Evolutionary conservation across 2,888 invertebrate genomes (phyloP), one percentile per base, ranked within the genome.

Genomic region (Habrosyne pyritoides): DNA sequence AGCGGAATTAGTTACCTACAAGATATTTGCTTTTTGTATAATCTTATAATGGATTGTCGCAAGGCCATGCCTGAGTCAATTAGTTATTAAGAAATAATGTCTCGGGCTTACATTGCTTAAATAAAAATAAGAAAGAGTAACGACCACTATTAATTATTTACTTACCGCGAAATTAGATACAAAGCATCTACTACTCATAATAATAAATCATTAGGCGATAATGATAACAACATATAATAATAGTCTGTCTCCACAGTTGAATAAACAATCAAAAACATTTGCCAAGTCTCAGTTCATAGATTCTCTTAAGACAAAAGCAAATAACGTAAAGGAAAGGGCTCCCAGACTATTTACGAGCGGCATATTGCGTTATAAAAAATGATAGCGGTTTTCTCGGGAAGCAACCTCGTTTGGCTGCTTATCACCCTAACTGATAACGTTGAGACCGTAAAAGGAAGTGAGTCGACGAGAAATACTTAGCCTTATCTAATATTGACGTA

Each of bases 351-450:
- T 84, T 84, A 83, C 80, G 81, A 80, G 67, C 71, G 73, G 79
- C 83, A 83, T 84, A 84, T 86, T 84, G 81, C 82, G 83, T 79
- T 84, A 79, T 86, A 86, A 86, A 86, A 86, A 84, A 84, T 84
- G 81, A 85, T 81, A 77, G 81, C 80, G 80, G 81, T 80, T 82
- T 83, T 73, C 80, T 76, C 73, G 75, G 73, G 74, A 42, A 75
- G 81, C 78, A 73, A 66, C 61, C 82, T 84, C 84, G 81, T 84
- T 86, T 83, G 33, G 74, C 77, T 69, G 78, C 83, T 84, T 86
- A 86, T 86, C 86, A 74, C 75, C 71, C 67, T 61, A 57, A 66
- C 79, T 82, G 86, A 86, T 86, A 86, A 81, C 75, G 74, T 70
- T 63, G 62, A 64, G 72, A 63, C 76, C 76, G 77, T 84, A 81